These are phyloP conservation scores for Furcula furcula DNA, from an alignment of 2,888 invertebrate genomes.

Conservation along the genomic window DNA sequence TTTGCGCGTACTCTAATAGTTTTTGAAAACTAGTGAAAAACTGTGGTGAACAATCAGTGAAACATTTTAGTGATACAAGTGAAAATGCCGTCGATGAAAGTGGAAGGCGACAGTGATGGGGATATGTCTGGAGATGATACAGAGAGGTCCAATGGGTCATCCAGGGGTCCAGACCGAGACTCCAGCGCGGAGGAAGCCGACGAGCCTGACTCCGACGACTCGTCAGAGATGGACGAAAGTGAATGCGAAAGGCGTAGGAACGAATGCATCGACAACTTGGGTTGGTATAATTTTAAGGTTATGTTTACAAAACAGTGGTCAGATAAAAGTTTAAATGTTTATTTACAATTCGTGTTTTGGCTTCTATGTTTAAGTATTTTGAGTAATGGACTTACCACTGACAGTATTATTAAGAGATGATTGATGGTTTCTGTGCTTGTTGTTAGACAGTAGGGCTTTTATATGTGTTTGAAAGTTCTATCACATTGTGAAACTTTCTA, in stretches of 20 bases:
- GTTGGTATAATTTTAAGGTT: constrained; percentile 69
- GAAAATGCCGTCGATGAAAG: constrained; percentile 86
- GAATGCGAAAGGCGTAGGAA: constrained; percentile 92
- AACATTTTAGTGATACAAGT: background rate
- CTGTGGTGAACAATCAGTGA: too few species aligned
- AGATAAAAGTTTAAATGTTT: constrained; percentile 17
- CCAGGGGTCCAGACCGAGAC: constrained; percentile 84
- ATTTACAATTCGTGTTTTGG: constrained; percentile 2
- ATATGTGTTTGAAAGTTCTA: too few species aligned
- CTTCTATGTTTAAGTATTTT: too few species aligned
- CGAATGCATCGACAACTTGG: constrained; percentile 92
- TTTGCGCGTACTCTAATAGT: too few species aligned
- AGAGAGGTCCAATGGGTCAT: constrained; percentile 85
- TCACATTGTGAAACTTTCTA: too few species aligned
- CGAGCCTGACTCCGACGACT: constrained; percentile 92
- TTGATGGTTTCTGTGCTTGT: too few species aligned
- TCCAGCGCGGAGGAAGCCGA: constrained; percentile 90
- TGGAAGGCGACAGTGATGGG: constrained; percentile 82
- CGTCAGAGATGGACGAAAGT: constrained; percentile 95
- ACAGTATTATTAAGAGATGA: too few species aligned
- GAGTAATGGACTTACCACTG: too few species aligned
- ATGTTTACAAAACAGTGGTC: constrained; percentile 74
- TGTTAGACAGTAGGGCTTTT: too few species aligned
- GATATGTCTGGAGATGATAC: constrained; percentile 87
- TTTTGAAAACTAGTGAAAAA: too few species aligned